These are phyloP conservation scores for Muscina levida DNA, from an alignment of 2,888 invertebrate genomes.

Conservation along the genomic window DNA sequence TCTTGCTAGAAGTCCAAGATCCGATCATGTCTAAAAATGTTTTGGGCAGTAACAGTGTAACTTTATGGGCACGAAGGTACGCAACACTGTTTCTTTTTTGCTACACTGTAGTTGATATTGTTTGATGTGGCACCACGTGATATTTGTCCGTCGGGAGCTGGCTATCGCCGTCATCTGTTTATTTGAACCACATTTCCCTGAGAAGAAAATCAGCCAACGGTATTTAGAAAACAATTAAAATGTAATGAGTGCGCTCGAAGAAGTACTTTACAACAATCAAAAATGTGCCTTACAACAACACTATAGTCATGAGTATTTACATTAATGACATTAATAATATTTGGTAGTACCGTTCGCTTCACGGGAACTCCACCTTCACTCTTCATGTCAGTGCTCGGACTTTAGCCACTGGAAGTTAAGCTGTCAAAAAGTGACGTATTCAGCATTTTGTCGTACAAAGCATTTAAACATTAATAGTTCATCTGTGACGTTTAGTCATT, in stretches of 20 bases:
- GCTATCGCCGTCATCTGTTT: background rate
- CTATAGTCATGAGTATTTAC: background rate
- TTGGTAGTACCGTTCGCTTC: constrained; percentile 10
- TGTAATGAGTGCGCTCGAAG: constrained; percentile 40
- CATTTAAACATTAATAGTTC: constrained; percentile 6
- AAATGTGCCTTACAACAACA: constrained; percentile 1
- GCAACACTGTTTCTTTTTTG: too few relatives aligned
- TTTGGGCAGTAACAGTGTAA: too few relatives aligned
- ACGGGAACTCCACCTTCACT: background rate
- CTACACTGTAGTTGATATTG: too few relatives aligned
- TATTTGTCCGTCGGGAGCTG: background rate
- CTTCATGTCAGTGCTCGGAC: background rate
- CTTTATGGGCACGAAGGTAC: too few relatives aligned
- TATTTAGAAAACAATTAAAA: constrained; percentile 53
- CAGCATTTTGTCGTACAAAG: background rate
- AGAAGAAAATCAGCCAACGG: constrained; percentile 18
- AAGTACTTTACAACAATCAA: constrained; percentile 2
- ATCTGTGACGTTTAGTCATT: background rate
- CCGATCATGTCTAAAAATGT: too few relatives aligned
- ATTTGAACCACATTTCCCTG: constrained; percentile 7
- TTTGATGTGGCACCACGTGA: constrained; percentile 62
- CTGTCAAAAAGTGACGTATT: constrained; percentile 41
- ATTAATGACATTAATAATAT: constrained; percentile 56
- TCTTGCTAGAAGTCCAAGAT: too few relatives aligned
- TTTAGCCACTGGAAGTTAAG: background rate